Percentiles rank a stretch among this genome's conserved stretches.
phyloP scores from a whole-genome alignment of 2,113 vertebrate species.

The Peromyscus polionotus region DNA sequence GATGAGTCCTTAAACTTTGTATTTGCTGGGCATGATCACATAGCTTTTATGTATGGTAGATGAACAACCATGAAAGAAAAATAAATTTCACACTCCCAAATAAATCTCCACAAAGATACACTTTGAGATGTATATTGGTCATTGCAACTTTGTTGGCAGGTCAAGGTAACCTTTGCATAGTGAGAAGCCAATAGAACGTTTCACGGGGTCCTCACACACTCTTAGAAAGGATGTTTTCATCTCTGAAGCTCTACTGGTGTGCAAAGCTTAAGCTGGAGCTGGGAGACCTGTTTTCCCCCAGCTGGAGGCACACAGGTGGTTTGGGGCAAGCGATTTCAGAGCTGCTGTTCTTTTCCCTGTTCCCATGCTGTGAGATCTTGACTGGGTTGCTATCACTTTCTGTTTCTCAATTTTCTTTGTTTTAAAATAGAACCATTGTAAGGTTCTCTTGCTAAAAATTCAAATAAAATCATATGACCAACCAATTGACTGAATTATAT shows the following conservation, averaged over 20 bases:
- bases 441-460: background rate
- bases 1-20: slow-evolving; percentile 61
- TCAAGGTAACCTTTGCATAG: background rate
- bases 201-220: background rate
- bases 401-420: background rate
- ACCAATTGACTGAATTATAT: background rate
- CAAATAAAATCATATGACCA: background rate
- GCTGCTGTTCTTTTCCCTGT: background rate
- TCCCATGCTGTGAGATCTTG: background rate
- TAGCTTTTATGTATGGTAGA: slow-evolving; percentile 42
- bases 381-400: background rate
- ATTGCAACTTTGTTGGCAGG: background rate
- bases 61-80: slow-evolving; percentile 65
- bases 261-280: background rate
- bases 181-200: background rate
- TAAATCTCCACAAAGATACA: slow-evolving; percentile 21
- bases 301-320: background rate
- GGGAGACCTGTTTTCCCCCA: background rate
- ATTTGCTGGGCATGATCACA: slow-evolving; percentile 64
- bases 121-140: slow-evolving; percentile 13
- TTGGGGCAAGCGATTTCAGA: background rate
- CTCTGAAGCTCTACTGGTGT: background rate
- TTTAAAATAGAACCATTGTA: background rate
- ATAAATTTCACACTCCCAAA: slow-evolving; percentile 45
- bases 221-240: background rate